Evolutionary conservation across 2,113 vertebrate genomes (phyloP).

Genomic region (Castor canadensis): DNA sequence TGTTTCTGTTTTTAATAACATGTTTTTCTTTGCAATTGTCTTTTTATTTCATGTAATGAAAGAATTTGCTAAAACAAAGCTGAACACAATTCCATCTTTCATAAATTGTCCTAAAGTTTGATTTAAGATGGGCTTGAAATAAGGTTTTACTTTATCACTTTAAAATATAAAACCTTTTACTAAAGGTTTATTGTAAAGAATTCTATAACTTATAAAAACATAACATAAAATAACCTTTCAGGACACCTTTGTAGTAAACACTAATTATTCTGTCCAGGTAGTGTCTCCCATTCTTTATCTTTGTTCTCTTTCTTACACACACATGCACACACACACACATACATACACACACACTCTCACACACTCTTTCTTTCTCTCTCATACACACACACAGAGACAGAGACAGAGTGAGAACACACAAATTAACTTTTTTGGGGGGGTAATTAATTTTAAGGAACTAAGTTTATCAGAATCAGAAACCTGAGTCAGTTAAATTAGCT

Average conservation of each 20-base stretch:
- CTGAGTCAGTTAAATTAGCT: neutral
- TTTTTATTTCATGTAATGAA: neutral
- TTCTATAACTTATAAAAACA: neutral
- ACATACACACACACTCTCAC: neutral
- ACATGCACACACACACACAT: too few species aligned
- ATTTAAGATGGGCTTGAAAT: neutral
- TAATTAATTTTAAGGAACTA: neutral
- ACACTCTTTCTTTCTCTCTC: too few species aligned
- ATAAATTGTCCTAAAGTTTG: neutral
- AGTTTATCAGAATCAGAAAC: neutral
- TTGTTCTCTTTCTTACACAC: too few species aligned
- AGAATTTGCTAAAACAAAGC: neutral
- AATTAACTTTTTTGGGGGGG: neutral
- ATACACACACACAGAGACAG: too few species aligned
- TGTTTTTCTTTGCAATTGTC: neutral
- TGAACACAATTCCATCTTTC: neutral
- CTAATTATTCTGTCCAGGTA: neutral
- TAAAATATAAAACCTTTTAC: neutral
- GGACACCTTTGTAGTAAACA: neutral
- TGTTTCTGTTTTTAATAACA: neutral
- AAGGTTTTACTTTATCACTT: neutral
- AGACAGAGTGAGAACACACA: too few species aligned
- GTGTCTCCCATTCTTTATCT: accelerated
- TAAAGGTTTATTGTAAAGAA: neutral
- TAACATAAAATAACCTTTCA: neutral